phyloP scores from a whole-genome alignment of 2,797 vertebrate species.

The Sebastes minor region DNA sequence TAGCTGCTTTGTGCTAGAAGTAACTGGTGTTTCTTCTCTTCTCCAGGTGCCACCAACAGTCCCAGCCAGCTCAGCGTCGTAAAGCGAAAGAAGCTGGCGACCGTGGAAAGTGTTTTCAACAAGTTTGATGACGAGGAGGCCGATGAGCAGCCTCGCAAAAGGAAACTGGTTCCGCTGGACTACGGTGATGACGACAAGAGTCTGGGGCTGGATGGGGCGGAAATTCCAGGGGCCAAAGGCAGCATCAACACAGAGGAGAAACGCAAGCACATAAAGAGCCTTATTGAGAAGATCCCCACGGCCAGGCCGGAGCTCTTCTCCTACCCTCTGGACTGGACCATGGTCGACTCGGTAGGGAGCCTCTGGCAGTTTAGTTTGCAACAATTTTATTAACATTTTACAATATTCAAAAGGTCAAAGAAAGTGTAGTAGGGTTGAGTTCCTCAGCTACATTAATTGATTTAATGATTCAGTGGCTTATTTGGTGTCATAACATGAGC shows the following conservation, averaged over 20 bases:
- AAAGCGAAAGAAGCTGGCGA: conserved; percentile 95
- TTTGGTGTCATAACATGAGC: not conserved
- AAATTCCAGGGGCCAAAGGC: conserved; percentile 85
- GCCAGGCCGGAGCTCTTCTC: conserved; percentile 97
- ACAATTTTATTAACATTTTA: not conserved
- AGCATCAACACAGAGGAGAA: conserved; percentile 96
- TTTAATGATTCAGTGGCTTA: not conserved
- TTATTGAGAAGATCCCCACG: conserved; percentile 99
- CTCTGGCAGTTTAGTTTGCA: not conserved
- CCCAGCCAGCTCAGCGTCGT: conserved; percentile 91
- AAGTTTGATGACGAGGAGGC: conserved; percentile 98
- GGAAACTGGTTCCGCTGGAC: conserved; percentile 97
- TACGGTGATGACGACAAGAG: conserved; percentile 97
- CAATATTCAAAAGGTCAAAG: not conserved
- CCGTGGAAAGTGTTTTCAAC: conserved; percentile 97
- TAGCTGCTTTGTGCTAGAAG: not conserved
- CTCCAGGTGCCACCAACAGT: conserved; percentile 91
- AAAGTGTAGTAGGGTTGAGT: not conserved
- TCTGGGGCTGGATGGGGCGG: conserved; percentile 75
- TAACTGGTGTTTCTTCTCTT: not conserved
- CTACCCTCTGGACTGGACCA: conserved; percentile 94
- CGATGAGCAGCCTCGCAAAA: conserved; percentile 94
- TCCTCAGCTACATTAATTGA: not conserved
- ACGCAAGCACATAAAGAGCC: conserved; percentile 97
- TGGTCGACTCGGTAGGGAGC: conserved; percentile 82